Conservation (phyloP, 1,140 invertebrate genomes). For the Meloidogyne hapla region DNA sequence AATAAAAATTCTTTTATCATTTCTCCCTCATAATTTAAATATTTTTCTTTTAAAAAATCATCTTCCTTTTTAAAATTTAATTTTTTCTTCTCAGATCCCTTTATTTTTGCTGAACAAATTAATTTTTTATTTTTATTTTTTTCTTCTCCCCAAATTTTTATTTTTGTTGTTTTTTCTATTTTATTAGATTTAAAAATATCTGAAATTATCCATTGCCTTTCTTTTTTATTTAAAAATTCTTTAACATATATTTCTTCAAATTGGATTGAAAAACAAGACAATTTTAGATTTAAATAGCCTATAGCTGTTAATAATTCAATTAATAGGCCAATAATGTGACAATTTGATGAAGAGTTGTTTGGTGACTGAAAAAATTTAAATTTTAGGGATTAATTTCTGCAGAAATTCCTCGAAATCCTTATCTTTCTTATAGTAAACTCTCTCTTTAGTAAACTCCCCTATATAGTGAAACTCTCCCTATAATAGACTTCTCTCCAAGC, state of each 20-base stretch:
- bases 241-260: neutral
- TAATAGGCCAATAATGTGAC: neutral
- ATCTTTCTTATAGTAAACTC: no score
- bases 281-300: neutral
- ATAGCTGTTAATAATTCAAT: neutral
- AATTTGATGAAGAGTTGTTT: neutral
- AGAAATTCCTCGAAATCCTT: no score
- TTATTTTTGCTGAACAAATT: constrained; percentile 2
- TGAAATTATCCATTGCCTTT: neutral
- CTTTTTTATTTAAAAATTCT: constrained; percentile 2
- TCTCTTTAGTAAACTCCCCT: no score
- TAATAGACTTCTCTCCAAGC: no score
- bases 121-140: constrained; percentile 1
- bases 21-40: neutral
- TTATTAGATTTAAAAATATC: no score
- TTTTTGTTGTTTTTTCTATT: neutral
- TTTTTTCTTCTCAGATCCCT: neutral
- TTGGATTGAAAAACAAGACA: neutral
- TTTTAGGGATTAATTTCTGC: no score
- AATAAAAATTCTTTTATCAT: neutral
- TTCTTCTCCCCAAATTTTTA: neutral
- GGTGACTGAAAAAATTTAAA: neutral
- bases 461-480: no score
- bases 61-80: neutral
- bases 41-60: neutral